These are phyloP conservation scores for Bimastos eiseni DNA, from an alignment of 2,888 invertebrate genomes.

Conservation along the genomic window DNA sequence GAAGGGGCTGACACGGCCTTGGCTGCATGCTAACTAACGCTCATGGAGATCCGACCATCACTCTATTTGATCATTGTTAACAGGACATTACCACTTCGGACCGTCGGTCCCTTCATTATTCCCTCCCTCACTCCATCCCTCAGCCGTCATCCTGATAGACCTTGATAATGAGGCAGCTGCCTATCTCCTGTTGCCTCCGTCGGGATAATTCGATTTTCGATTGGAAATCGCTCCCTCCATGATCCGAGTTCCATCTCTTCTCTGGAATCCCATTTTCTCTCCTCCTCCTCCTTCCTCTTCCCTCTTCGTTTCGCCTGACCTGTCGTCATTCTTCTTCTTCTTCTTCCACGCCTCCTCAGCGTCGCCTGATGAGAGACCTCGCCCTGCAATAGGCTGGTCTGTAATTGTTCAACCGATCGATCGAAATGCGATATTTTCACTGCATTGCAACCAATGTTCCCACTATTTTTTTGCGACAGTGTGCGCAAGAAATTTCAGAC, in stretches of 20 bases:
- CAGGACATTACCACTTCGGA: too few species aligned
- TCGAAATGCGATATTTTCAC: background rate
- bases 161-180: background rate
- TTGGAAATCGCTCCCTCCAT: background rate
- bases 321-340: background rate
- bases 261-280: background rate
- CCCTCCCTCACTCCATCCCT: background rate
- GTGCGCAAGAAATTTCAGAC: too few species aligned
- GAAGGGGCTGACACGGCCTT: too few species aligned
- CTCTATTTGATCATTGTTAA: too few species aligned
- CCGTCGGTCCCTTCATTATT: background rate
- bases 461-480: too few species aligned
- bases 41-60: too few species aligned
- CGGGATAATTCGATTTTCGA: background rate
- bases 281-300: background rate
- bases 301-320: background rate
- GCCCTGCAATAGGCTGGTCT: background rate
- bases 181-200: background rate
- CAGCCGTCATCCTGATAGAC: background rate
- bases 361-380: background rate
- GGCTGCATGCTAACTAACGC: too few species aligned
- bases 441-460: too few species aligned
- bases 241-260: background rate
- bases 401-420: background rate
- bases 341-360: background rate